phyloP scores from a whole-genome alignment of 2,113 vertebrate genomes.

The Okapia johnstoni region DNA sequence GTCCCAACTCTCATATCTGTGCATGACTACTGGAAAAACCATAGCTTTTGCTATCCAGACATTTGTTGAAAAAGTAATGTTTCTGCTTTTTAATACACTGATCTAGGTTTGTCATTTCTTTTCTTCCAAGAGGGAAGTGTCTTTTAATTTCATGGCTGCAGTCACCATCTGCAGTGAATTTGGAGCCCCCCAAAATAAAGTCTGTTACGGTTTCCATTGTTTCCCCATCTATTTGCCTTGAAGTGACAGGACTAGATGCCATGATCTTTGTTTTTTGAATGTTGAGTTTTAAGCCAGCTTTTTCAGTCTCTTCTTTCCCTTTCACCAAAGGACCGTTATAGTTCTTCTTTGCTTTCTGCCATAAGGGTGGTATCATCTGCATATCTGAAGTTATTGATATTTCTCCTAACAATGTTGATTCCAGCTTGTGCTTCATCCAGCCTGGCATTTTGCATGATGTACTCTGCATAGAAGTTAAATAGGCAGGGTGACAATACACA shows the following conservation, averaged over 20 bases:
- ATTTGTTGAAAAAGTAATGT: neutral
- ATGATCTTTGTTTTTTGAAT: neutral
- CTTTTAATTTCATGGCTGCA: neutral
- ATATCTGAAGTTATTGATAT: neutral
- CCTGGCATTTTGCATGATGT: neutral
- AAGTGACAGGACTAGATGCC: neutral
- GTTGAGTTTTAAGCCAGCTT: neutral
- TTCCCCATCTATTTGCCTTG: neutral
- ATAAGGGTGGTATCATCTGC: neutral
- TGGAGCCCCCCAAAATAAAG: neutral
- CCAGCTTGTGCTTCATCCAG: neutral
- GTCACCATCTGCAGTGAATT: neutral
- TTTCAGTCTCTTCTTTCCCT: neutral
- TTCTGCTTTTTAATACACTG: neutral
- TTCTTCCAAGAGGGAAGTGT: neutral
- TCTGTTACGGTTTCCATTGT: neutral
- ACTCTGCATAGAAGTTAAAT: neutral
- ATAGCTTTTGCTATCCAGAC: neutral
- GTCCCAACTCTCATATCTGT: neutral
- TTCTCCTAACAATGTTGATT: neutral
- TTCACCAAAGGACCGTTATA: neutral
- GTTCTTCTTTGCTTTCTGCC: neutral
- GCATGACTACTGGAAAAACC: neutral
- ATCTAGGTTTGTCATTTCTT: neutral
- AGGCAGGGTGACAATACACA: neutral